Evolutionary conservation across 2,797 vertebrate species (phyloP), one percentile per base, ranked within the genome.

Genomic region (Psittacula echo): DNA sequence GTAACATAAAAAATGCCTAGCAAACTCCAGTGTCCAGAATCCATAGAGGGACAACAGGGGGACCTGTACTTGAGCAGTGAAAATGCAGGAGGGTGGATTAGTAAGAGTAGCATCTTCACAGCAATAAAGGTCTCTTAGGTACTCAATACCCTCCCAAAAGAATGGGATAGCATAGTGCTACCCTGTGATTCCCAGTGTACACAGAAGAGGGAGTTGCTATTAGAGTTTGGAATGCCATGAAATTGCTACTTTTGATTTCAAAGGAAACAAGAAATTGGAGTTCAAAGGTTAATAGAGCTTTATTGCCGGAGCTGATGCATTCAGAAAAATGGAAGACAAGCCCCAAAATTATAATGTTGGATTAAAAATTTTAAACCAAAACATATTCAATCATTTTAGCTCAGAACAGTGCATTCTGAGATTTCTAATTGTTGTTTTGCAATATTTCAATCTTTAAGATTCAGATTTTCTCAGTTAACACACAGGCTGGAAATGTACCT

Each of bases 141-240:
- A 45, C 24, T 4, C 5, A 23, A 1, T 32, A 48, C 4, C 15
- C 4, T 50, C 26, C 29, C 5, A 24, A 85, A 85, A 72, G 39
- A 39, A 54, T 8, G 18, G 5, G 15, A 24, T 34, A 53, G 5
- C 4, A 8, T 7, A 37, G 26, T 19, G 26, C 7, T 32, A 39
- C 14, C 13, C 22, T 96, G 93, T 92, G 94, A 85, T 97, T 97
- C 68, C 82, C 87, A 66, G 47, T 4, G 7, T 74, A 94, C 76
- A 86, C 95, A 96, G 96, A 97, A 98, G 96, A 98, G 90, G 96
- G 97, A 95, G 96, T 88, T 94, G 85, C 61, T 89, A 72, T 80
- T 56, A 73, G 95, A 95, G 45, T 77, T 47, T 86, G 82, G 47
- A 85, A 88, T 18, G 16, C 66, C 71, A 39, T n/a, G 29, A 72